Evolutionary conservation across 2,797 vertebrate genomes (phyloP), one percentile per base, ranked within the genome.

Genomic region (Sebastes nivosus): DNA sequence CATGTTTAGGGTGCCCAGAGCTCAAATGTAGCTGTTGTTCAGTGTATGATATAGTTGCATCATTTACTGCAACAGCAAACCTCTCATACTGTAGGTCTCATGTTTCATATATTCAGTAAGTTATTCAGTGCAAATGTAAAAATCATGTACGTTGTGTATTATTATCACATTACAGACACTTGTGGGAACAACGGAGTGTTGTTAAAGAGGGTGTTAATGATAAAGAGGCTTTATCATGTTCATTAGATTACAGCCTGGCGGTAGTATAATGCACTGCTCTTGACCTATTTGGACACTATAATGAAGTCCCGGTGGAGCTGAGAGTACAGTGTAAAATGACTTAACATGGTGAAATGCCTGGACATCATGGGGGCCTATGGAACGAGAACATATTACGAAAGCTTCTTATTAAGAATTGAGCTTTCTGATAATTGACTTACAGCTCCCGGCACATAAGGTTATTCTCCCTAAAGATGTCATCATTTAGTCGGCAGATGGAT

Each of bases 251-350:
- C 82, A 65, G 81, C 71, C 74, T 75, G 69, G 77, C 74, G 82
- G 74, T 74, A 42, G 76, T 72, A 67, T 87, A 87, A 88, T 88
- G 78, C 76, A 29, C 59, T 80, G 11, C 73, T 79, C 58, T 72
- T 90, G 88, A 92, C 82, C 87, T 88, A 89, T 94, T 91, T 92
- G 88, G 88, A 87, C 79, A 82, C 74, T 88, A 58, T 93, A 93
- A 94, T 92, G 88, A 91, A 30, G 67, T 90, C 93, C 88, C 90
- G 74, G 75, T 68, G 87, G 93, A 89, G 27, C 77, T 27, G 24
- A 75, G 61, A 84, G 75, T 60, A 74, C 72, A 70, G 55, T 55
- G 50, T 79, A 63, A 81, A 80, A 88, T 76, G 30, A 86, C 55
- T 79, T 79, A 78, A 89, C 80, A 77, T 75, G 57, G 52, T 78